Evolutionary conservation across 2,113 vertebrate genomes (phyloP), one percentile per base, ranked within the genome.

Genomic region (Halcyon senegalensis): DNA sequence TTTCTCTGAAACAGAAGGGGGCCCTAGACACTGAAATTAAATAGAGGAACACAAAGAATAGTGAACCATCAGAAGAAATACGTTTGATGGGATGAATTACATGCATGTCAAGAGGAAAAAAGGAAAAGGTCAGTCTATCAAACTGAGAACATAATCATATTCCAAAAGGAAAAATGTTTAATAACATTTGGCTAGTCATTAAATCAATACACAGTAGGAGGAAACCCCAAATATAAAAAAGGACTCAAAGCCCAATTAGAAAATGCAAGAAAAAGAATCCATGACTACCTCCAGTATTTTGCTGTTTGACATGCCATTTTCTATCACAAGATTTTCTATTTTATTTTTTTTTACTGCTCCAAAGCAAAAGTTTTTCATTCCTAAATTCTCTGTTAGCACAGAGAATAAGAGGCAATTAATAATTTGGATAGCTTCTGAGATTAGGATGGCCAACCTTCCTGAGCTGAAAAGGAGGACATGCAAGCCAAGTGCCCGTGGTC

Each of bases 1-100:
- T 91, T 96, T 93, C 84, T 79, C 58, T 64, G 53, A 68, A 91
- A 93, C 77, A 85, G 92, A 96, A 95, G 74, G 74, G 69, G 64
- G 60, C 41, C 80, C 77, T 76, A 75, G 77, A 91, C 64, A 66
- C 62, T 70, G 63, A 95, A 94, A 92, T 68, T 78, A 92, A 89
- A 68, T 23, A 60, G 35, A 2, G 2, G 28, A 75, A 69, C 5
- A 46, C 74, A 69, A 87, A 72, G 50, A 84, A 77, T 9, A 48
- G 13, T 1, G 2, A 92, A 92, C 63, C 31, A 39, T 84, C 89
- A 94, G 17, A 90, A 93, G 59, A 87, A 94, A 78, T 70, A 87
- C 39, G 19, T 91, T 91, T 94, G 74, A 87, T 82, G 43, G 44
- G 69, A 82, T 84, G 43, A 87, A 95, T 78, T 89, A 51, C 59